Evolutionary conservation across 2,113 vertebrate genomes (phyloP).

Genomic region (Hippocampus abdominalis): DNA sequence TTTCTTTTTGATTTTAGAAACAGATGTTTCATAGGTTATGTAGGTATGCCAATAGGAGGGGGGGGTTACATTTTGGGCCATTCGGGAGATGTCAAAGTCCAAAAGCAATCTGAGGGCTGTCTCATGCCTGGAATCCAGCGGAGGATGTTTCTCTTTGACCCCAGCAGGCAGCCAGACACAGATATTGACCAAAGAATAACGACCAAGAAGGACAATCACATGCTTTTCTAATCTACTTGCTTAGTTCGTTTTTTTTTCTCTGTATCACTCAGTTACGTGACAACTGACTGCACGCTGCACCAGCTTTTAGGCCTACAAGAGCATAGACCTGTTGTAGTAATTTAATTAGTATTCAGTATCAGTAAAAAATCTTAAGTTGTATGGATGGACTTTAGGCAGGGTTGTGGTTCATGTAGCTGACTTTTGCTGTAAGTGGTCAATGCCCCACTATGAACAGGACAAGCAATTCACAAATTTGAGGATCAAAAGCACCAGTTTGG

Average conservation of each 20-base stretch:
- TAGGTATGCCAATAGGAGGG: not conserved
- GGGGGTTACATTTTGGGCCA: constrained; percentile 10
- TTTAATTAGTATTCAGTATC: not conserved
- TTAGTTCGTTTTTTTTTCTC: not conserved
- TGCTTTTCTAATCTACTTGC: constrained; percentile 3
- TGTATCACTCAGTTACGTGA: constrained; percentile 2
- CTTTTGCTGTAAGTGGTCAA: not conserved
- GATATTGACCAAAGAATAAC: constrained; percentile 1
- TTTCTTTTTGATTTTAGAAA: constrained; percentile 2
- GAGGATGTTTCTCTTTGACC: constrained; percentile 37
- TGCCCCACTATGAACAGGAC: too few relatives aligned
- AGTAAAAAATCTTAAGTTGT: not conserved
- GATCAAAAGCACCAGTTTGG: too few relatives aligned
- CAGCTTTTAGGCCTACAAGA: not conserved
- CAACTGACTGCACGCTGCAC: not conserved
- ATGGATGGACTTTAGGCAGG: not conserved
- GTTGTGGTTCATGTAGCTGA: not conserved
- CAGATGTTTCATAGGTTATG: constrained; percentile 11
- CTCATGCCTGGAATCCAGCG: constrained; percentile 42
- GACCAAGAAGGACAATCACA: constrained; percentile 2
- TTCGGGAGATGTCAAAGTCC: constrained; percentile 13
- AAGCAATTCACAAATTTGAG: too few relatives aligned
- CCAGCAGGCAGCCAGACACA: constrained; percentile 14
- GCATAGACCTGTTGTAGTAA: not conserved
- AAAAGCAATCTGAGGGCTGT: constrained; percentile 19